phyloP scores from a whole-genome alignment of 2,113 vertebrate species.

The Nannospalax galili region DNA sequence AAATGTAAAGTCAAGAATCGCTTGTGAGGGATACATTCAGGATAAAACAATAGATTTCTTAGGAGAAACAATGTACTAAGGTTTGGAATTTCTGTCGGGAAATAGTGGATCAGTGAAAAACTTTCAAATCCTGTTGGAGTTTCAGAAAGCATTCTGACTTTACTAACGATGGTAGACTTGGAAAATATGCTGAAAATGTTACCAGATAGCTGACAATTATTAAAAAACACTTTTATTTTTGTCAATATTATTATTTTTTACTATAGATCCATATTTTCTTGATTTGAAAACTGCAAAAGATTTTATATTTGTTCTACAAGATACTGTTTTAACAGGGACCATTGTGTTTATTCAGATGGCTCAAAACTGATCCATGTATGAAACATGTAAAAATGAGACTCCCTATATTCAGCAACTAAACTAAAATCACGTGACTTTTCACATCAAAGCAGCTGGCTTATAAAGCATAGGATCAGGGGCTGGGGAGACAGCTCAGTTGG shows the following conservation, averaged over 20 bases:
- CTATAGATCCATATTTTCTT: not conserved
- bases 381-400: not conserved
- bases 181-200: not conserved
- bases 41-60: not conserved
- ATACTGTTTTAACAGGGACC: not conserved
- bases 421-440: not conserved
- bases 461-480: not conserved
- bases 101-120: not conserved
- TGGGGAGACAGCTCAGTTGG: too few species aligned
- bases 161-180: not conserved
- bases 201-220: not conserved
- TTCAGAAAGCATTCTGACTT: conserved; percentile 1
- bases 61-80: not conserved
- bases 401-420: not conserved
- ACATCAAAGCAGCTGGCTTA: conserved; percentile 13
- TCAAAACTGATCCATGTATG: not conserved
- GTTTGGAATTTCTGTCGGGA: not conserved
- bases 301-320: not conserved
- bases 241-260: not conserved
- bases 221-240: not conserved
- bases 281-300: conserved; percentile 7
- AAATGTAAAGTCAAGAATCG: not conserved
- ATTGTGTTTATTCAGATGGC: not conserved
- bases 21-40: not conserved
- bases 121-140: not conserved